Percentiles rank a stretch among this genome's conserved stretches.
Conservation (phyloP, 2,797 vertebrate genomes). For the Acanthopagrus latus region DNA sequence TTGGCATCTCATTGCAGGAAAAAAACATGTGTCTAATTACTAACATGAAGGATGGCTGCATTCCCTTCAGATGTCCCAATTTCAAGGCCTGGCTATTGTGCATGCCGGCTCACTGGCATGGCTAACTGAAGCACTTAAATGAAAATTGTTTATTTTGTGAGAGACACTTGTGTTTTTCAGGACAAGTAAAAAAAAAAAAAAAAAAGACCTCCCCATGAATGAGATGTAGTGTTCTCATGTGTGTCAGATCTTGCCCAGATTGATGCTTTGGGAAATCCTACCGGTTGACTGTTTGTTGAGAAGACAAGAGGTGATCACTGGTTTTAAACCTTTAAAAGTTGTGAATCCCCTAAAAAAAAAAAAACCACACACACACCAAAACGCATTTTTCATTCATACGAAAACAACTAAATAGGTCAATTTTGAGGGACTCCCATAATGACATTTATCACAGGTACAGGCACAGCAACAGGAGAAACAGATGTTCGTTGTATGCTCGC, state of each 20-base stretch:
- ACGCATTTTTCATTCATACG: no score
- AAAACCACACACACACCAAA: no score
- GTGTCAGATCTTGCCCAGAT: neutral
- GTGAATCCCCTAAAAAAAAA: no score
- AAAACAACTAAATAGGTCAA: no score
- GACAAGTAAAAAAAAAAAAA: neutral
- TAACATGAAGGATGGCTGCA: conserved; percentile 39
- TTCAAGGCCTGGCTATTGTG: conserved; percentile 36
- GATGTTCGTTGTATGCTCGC: no score
- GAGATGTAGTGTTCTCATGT: neutral
- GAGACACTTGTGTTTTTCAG: conserved; percentile 21
- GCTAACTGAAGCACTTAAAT: conserved; percentile 17
- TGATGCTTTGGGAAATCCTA: neutral
- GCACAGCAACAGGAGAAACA: no score
- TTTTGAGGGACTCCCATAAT: no score
- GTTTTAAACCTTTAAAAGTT: no score
- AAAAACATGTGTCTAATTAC: conserved; percentile 42
- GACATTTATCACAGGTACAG: no score
- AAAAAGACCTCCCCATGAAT: neutral
- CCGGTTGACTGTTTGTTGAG: conserved; percentile 5
- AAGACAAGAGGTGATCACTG: neutral
- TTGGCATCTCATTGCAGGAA: conserved; percentile 32
- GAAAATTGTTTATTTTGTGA: conserved; percentile 19
- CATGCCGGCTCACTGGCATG: conserved; percentile 22
- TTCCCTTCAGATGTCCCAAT: conserved; percentile 35